Evolutionary conservation across 2,888 invertebrate species (phyloP).

Genomic region (Spodoptera picta): DNA sequence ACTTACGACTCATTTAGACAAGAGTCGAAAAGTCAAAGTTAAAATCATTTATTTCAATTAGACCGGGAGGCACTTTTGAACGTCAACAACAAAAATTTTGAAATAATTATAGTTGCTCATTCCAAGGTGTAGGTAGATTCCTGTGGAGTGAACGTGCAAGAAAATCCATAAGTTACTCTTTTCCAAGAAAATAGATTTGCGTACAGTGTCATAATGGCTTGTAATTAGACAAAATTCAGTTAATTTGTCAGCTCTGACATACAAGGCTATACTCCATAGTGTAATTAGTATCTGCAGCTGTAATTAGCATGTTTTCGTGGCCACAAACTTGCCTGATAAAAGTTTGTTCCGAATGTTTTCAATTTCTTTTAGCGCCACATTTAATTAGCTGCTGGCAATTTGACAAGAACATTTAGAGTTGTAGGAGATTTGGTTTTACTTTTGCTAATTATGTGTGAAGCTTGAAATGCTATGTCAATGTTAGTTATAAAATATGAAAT

Average conservation of each 20-base stretch:
- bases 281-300: slow-evolving; percentile 22
- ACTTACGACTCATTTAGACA: too few relatives aligned
- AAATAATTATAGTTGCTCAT: too few relatives aligned
- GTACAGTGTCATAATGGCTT: slow-evolving; percentile 25
- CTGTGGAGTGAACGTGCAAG: too few relatives aligned
- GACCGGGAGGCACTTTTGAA: too few relatives aligned
- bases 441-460: not conserved
- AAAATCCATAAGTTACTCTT: too few relatives aligned
- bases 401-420: slow-evolving; percentile 6
- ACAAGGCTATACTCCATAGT: slow-evolving; percentile 36
- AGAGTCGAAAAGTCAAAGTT: too few relatives aligned
- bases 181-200: not conserved
- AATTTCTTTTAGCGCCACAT: slow-evolving; percentile 4
- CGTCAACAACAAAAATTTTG: too few relatives aligned
- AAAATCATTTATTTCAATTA: too few relatives aligned
- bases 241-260: slow-evolving; percentile 42
- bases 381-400: slow-evolving; percentile 21
- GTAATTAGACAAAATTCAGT: slow-evolving; percentile 33
- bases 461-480: not conserved
- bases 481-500: too few relatives aligned
- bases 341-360: slow-evolving; percentile 21
- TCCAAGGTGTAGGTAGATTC: too few relatives aligned
- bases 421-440: too few relatives aligned
- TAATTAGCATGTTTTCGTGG: slow-evolving; percentile 39
- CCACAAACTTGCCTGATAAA: not conserved